Conservation (phyloP, 2,797 vertebrate species). For the Eospalax fontanierii region DNA sequence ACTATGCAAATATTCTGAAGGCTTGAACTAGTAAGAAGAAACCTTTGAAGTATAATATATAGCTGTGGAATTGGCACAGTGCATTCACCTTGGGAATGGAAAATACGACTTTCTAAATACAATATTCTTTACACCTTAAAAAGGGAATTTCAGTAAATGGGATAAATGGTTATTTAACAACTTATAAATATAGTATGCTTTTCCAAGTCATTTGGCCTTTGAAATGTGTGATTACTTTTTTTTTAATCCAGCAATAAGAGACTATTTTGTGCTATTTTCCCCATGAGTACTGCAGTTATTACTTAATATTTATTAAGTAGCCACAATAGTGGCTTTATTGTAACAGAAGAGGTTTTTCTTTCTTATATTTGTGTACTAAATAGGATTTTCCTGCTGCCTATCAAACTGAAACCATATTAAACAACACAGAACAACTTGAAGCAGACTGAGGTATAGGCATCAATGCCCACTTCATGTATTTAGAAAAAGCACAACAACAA, state of each 20-base stretch:
- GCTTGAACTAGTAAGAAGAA: constrained; percentile 57
- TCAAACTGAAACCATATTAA: constrained; percentile 71
- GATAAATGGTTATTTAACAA: constrained; percentile 72
- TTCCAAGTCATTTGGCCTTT: constrained; percentile 74
- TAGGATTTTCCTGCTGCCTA: constrained; percentile 67
- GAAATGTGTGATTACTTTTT: constrained; percentile 71
- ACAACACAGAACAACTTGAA: constrained; percentile 62
- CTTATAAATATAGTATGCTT: constrained; percentile 70
- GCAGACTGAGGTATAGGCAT: constrained; percentile 43
- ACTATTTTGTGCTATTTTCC: constrained; percentile 77
- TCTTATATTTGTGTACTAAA: constrained; percentile 65
- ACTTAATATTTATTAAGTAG: constrained; percentile 80
- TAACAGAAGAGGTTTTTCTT: constrained; percentile 70
- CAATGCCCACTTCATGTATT: constrained; percentile 56
- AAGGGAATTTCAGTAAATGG: constrained; percentile 61
- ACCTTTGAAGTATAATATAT: constrained; percentile 55
- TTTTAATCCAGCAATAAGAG: constrained; percentile 49
- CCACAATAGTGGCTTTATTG: constrained; percentile 68
- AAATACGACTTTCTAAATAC: constrained; percentile 67
- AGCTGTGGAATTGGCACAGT: constrained; percentile 39
- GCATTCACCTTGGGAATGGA: constrained; percentile 61
- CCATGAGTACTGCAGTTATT: constrained; percentile 58
- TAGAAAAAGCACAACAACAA: constrained; percentile 61
- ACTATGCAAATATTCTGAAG: constrained; percentile 31
- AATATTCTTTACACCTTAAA: constrained; percentile 72